Base-by-base conservation (phyloP, 1,140 invertebrate genomes). In the Brachionus asplanchnoidis region DNA sequence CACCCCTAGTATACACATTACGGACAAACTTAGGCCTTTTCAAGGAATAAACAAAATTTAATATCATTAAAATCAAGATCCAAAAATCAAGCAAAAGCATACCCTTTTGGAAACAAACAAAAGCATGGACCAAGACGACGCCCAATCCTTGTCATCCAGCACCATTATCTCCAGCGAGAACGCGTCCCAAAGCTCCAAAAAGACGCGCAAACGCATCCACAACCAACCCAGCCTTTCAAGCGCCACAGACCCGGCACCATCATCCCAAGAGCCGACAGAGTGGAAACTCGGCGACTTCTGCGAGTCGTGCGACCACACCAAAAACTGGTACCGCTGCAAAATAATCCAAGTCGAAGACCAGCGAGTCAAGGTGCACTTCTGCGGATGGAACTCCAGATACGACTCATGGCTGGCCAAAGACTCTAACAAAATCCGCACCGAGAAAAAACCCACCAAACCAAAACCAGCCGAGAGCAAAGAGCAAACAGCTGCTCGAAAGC, bases 351-450 rank as follows among this genome's bases (percentile, higher is more conserved):
- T 95, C 80, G 92, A 97, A 89, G 94, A 95, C 86, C 93, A 93
- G 86, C 91, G 95, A 40, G 92, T 97, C 20, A 93, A 94, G 87
- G 93, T 98, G 77, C 93, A 94, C 87, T 96, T 97, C 90, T 95
- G 97, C 89, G 95, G 95, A 9, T 97, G 95, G 95, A 93, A 93
- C 1, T 92, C 93, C 86, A 92, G 93, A 85, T 95, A 95, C 88
- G 93, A 94, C 85, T 95, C 94, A 88, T 97, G 95, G 95, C 90
- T 96, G 23, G 88, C 85, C 94, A 88, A 89, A 77, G 88, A 89
- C 70, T 87, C 86, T 14, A 78, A 87, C 8, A 89, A 90, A 46
- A 85, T 90, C 40, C 88, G 73, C 14, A 2, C 20, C 32, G 44
- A 50, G 26, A 77, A 77, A 77, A 50, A 50, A 14, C 8, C 32